Conservation (phyloP, 2,888 invertebrate genomes). For the Orchesella flavescens region DNA sequence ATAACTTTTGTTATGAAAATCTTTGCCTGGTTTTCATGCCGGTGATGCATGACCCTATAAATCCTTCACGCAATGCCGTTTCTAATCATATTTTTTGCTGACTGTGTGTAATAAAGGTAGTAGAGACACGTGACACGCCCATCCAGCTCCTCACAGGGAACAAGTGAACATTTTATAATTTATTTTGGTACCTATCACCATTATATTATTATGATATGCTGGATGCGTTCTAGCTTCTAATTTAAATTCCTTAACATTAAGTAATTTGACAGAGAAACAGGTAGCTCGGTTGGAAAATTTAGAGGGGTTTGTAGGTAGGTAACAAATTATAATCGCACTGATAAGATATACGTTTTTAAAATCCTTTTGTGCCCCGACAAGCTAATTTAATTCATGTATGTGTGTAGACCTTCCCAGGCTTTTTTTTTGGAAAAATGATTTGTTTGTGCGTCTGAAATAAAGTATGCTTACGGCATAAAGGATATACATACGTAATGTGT, state of each 20-base stretch:
- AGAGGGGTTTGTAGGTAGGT: neutral
- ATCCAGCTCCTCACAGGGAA: no score
- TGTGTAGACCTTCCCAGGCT: no score
- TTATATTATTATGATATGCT: neutral
- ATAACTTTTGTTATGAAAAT: neutral
- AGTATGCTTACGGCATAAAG: neutral
- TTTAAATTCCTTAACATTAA: conserved; percentile 3
- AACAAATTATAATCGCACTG: no score
- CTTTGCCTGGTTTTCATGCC: neutral
- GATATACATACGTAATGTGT: neutral
- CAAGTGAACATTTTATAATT: neutral
- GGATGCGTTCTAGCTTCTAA: conserved; percentile 44
- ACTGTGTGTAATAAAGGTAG: neutral
- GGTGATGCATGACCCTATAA: conserved; percentile 43
- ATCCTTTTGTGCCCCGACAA: no score
- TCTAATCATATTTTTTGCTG: conserved; percentile 4
- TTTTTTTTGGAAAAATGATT: no score
- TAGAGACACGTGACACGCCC: neutral
- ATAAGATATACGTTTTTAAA: no score
- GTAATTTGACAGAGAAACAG: conserved; percentile 15
- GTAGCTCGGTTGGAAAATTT: neutral
- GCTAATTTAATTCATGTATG: no score
- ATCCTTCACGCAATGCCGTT: conserved; percentile 38
- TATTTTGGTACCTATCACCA: neutral
- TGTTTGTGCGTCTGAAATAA: neutral